Evolutionary conservation across 1,140 invertebrate genomes (phyloP).

Genomic region (Tenebrio molitor): DNA sequence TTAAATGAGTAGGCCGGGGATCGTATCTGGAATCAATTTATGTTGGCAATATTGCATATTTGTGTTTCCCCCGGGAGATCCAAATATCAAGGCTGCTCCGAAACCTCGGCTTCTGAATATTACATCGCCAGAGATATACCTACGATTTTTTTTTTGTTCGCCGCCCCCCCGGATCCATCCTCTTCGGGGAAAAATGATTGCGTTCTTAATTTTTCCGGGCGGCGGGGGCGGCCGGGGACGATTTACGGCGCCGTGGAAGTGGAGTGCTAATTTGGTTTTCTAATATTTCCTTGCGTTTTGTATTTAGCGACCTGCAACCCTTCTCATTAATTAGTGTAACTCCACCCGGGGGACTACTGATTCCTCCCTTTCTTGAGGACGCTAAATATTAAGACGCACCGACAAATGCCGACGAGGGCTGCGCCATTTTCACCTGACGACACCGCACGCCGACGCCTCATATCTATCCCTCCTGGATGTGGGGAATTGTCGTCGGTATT

Average conservation of each 20-base stretch:
- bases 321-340: slow-evolving; percentile 58
- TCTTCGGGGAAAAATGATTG: not conserved
- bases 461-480: not conserved
- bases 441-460: slow-evolving; percentile 6
- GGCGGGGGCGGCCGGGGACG: too few relatives aligned
- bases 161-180: not conserved
- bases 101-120: slow-evolving; percentile 57
- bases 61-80: slow-evolving; percentile 63
- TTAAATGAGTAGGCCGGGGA: slow-evolving; percentile 63
- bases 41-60: slow-evolving; percentile 66
- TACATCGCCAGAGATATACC: slow-evolving; percentile 51
- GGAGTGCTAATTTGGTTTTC: slow-evolving; percentile 42
- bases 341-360: slow-evolving; percentile 53
- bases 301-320: slow-evolving; percentile 55
- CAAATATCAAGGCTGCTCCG: slow-evolving; percentile 57
- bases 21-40: slow-evolving; percentile 66
- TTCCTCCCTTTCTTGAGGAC: slow-evolving; percentile 52
- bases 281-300: slow-evolving; percentile 42
- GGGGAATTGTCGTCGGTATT: too few relatives aligned
- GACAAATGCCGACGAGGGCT: slow-evolving; percentile 39
- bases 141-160: slow-evolving; percentile 17
- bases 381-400: slow-evolving; percentile 53
- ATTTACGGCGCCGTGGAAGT: not conserved
- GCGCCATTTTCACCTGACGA: slow-evolving; percentile 28
- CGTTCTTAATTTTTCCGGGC: slow-evolving; percentile 7